Evolutionary conservation across 1,140 invertebrate genomes (phyloP), one percentile per base, ranked within the genome.

Genomic region (Anoplolepis gracilipes): DNA sequence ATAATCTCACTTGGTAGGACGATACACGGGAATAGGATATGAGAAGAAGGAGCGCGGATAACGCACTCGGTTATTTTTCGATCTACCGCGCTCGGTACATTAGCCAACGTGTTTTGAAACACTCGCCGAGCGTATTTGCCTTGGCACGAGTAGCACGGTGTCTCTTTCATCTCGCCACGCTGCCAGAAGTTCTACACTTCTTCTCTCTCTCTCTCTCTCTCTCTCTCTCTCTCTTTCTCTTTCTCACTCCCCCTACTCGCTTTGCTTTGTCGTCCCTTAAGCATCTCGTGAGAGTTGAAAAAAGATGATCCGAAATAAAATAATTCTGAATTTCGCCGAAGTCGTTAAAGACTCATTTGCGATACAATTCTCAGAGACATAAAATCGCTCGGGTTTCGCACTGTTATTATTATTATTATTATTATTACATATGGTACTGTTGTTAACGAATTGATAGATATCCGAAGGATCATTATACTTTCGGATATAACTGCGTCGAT

Each of bases 71-170:
- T 93, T 94, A 94, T 94, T 94, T 93, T 93, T 93, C 92, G 93
- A 93, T 93, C 92, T 91, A 86, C 82, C 88, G 88, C 85, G 77
- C 84, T 88, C 84, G 92, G 92, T 93, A 93, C 93, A 94, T 95
- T 94, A 94, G 93, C 91, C 92, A 92, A 93, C 93, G 93, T 95
- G 93, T 95, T 95, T 95, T 94, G 90, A 95, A 94, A 95, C 93
- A 94, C 94, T 94, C 92, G 92, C 77, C 77, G 85, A 57, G 85
- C 93, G 92, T 95, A 93, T 95, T 95, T 95, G 93, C 88, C 87
- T 95, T 95, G 94, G 94, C 94, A 94, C 86, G 90, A 77, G 82
- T 84, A 76, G 75, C 84, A 72, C 87, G 89, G 90, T 87, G 82
- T 93, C 92, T 92, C 93, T 93, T 93, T 94, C 92, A 94, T 94